Evolutionary conservation across 2,888 invertebrate species (phyloP), one percentile per base, ranked within the genome.

Genomic region (Melolontha melolontha): DNA sequence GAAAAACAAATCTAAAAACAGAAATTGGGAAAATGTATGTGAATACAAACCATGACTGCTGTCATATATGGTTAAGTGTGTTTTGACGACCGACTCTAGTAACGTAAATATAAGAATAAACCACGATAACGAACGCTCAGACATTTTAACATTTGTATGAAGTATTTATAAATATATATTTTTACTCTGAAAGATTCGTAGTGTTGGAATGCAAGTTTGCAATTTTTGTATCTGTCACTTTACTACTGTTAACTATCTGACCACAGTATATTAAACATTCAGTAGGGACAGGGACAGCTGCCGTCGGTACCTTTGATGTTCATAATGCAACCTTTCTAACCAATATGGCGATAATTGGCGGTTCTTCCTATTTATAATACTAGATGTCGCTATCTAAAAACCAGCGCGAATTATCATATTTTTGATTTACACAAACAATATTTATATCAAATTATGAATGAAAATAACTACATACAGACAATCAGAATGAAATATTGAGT

Each of bases 41-140:
- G 83, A 83, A 80, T 85, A 83, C 84, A 88, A 87, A 91, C 91
- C 91, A 87, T 91, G 90, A 85, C 88, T 90, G 84, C 89, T 90
- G 84, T 90, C 91, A 84, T 90, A 90, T 77, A 89, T 87, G 84
- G 91, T 89, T 84, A 90, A 86, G 83, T 88, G 89, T 74, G 89
- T 90, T 83, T 89, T 88, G 77, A 88, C 86, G 75, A 90, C 87
- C 81, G 88, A 86, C 85, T 90, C 89, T 82, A 91, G 84, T 81
- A 91, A 85, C 78, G 87, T 88, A 84, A 91, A 85, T 82, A 89
- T 81, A 85, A 90, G 86, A 83, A 90, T 84, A 84, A 88, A 89
- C 87, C 87, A 87, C 86, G 88, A 88, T 84, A 89, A 72, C 76
- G 79, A 78, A 79, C 77, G 80, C 75, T 77, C 78, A 78, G 80